These are phyloP conservation scores for Zoanthus sansibaricus DNA, from an alignment of 92 coral and sea anemone genomes.

Conservation along the genomic window DNA sequence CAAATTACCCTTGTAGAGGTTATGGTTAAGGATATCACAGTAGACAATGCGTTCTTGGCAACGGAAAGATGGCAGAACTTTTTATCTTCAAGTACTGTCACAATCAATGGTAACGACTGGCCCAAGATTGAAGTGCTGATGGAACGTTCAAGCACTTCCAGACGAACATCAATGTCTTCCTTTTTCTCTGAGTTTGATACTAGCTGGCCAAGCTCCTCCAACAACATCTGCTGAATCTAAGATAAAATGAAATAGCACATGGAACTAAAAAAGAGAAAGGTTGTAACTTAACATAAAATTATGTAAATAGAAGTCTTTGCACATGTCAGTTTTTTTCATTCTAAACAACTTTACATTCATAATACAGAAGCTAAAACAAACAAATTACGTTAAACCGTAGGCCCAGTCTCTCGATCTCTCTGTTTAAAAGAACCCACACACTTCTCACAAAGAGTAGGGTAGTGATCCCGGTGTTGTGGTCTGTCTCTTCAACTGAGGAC, in stretches of 20 bases:
- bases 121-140: conserved; percentile 79
- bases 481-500: no score
- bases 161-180: conserved; percentile 52
- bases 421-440: no score
- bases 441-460: no score
- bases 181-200: conserved; percentile 46
- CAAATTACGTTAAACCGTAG: no score
- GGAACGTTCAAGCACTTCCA: conserved; percentile 74
- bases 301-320: no score
- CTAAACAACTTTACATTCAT: no score
- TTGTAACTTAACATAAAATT: background rate
- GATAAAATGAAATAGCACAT: background rate
- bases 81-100: conserved; percentile 80
- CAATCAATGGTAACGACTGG: conserved; percentile 80
- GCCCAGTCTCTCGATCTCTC: no score
- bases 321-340: no score
- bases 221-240: conserved; percentile 75
- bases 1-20: conserved; percentile 79
- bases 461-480: no score
- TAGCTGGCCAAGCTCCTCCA: conserved; percentile 75
- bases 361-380: no score
- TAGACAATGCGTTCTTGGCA: conserved; percentile 73
- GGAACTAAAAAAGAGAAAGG: background rate
- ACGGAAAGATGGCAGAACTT: conserved; percentile 73
- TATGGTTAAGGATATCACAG: conserved; percentile 71